Evolutionary conservation across 2,113 vertebrate genomes (phyloP).

Genomic region (Isichthys henryi): DNA sequence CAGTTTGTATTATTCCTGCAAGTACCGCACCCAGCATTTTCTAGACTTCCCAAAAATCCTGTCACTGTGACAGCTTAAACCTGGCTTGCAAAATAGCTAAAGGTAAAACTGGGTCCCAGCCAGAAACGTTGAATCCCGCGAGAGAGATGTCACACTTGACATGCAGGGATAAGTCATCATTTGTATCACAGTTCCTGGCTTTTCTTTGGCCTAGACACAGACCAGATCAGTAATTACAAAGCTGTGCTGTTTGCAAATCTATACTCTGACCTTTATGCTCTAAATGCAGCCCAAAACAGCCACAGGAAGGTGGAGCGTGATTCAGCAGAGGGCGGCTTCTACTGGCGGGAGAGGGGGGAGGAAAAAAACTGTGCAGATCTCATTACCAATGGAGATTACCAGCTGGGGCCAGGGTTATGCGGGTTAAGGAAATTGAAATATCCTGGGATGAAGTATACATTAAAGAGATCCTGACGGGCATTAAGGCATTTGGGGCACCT

Average conservation of each 20-base stretch:
- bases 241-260: slow-evolving; percentile 7
- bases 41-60: not conserved
- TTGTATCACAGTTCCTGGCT: not conserved
- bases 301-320: not conserved
- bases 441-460: slow-evolving; percentile 34
- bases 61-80: not conserved
- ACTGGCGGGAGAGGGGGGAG: not conserved
- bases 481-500: slow-evolving; percentile 41
- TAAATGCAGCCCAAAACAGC: not conserved
- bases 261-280: slow-evolving; percentile 16
- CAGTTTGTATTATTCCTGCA: not conserved
- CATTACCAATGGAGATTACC: slow-evolving; percentile 28
- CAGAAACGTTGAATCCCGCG: not conserved
- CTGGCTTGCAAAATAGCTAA: not conserved
- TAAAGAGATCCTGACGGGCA: slow-evolving; percentile 36
- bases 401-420: slow-evolving; percentile 20
- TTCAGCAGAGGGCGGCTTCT: not conserved
- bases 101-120: not conserved
- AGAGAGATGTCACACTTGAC: not conserved
- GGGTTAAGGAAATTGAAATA: slow-evolving; percentile 28
- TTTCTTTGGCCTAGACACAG: not conserved
- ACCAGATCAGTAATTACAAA: slow-evolving; percentile 9
- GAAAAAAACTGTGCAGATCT: slow-evolving; percentile 3
- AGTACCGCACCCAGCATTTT: not conserved
- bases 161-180: not conserved